Evolutionary conservation across 2,888 invertebrate species (phyloP), one percentile per base, ranked within the genome.

Genomic region (Aleiodes testaceus): DNA sequence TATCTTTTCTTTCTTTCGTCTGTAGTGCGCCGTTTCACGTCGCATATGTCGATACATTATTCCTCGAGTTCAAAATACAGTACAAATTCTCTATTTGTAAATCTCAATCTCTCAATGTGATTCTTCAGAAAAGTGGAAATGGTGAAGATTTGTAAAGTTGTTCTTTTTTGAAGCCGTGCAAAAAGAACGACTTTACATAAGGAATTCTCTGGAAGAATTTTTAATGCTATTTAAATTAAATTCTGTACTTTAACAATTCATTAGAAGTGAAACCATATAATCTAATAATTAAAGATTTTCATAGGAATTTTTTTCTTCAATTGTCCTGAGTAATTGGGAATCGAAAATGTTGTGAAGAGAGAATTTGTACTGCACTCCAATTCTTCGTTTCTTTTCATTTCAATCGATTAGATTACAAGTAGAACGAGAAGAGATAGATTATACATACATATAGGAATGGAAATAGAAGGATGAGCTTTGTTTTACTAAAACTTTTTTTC

Each of bases 391-490:
- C 36, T 36, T 36, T 3, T 36, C 1, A 36, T 36, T 36, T 36
- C 36, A 26, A 55, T 55, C 16, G n/a, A 5, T 42, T 59, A 59
- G 59, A 59, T 36, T 59, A 59, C 59, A 59, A 59, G 59, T 59
- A 59, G 59, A 59, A 59, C 59, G 70, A 72, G 67, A 74, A 72
- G 70, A 75, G 64, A 72, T 75, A 71, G 66, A 66, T 50, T 69
- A 42, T 69, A 52, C 55, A 49, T 55, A 69, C 68, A 66, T 70
- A 47, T 72, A 59, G 50, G 63, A 45, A 45, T 63, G 12, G 44
- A 45, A 26, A 22, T 63, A 63, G 63, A 63, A 45, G 44, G 63
- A 47, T 45, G 63, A 63, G 45, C 45, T 63, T 47, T 50, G 7
- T 50, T 50, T 50, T 14, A 22, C 12, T 22, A 11, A 20, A 12